phyloP scores from a whole-genome alignment of 1,140 invertebrate species.

The Hylaeus volcanicus region DNA sequence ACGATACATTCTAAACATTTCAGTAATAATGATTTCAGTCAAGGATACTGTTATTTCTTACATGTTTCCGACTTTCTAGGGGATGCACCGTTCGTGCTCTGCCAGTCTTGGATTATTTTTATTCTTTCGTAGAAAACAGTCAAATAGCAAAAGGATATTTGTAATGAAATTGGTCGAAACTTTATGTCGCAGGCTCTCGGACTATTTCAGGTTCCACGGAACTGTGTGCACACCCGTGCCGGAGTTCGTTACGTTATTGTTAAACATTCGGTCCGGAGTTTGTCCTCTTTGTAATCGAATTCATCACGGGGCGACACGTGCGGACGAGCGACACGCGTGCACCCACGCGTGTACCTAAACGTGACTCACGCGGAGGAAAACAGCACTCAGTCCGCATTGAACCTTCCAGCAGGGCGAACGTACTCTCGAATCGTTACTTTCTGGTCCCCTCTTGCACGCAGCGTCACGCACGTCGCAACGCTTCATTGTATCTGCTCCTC shows the following conservation, averaged over 20 bases:
- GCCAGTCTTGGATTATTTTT: too few species aligned
- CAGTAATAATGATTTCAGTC: too few species aligned
- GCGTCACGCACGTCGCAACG: neutral
- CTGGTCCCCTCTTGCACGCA: neutral
- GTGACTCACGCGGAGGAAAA: slow-evolving; percentile 34
- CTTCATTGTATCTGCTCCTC: neutral
- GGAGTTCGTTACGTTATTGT: neutral
- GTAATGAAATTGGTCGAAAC: too few species aligned
- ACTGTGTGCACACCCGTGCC: too few species aligned
- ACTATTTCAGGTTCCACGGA: too few species aligned
- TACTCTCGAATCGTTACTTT: slow-evolving; percentile 17
- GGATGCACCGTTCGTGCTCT: too few species aligned
- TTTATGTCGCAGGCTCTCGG: too few species aligned
- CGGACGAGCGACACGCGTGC: neutral
- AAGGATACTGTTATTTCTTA: too few species aligned
- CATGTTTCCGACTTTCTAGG: too few species aligned
- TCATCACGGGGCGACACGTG: neutral
- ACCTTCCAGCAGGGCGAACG: neutral
- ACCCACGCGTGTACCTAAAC: neutral
- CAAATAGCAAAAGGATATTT: too few species aligned
- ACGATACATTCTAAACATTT: too few species aligned
- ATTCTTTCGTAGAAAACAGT: too few species aligned
- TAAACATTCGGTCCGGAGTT: slow-evolving; percentile 19
- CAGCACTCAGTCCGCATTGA: neutral
- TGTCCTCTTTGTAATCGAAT: slow-evolving; percentile 20